Percentiles rank a stretch among this genome's conserved stretches.
phyloP scores from a whole-genome alignment of 1,140 invertebrate species.

The Lutraria rhynchaena region DNA sequence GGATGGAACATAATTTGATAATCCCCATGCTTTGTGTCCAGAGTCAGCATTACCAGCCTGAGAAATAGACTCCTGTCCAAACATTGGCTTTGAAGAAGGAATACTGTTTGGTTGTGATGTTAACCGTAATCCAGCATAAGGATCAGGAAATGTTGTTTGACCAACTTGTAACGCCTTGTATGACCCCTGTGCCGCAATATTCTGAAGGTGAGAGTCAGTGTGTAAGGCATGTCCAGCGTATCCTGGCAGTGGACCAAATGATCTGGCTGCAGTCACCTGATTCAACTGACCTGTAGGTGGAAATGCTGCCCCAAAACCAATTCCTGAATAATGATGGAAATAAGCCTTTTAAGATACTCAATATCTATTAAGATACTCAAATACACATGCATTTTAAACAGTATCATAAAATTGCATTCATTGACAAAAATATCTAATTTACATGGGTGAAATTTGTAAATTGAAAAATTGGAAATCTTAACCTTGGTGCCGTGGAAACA shows the following conservation, averaged over 20 bases:
- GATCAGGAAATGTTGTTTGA: constrained; percentile 59
- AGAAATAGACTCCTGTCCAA: constrained; percentile 33
- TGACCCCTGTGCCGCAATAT: constrained; percentile 60
- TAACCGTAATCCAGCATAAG: constrained; percentile 31
- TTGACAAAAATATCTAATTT: too few relatives aligned
- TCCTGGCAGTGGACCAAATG: constrained; percentile 66
- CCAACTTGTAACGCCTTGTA: constrained; percentile 67
- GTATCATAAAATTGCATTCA: too few relatives aligned
- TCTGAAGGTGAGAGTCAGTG: constrained; percentile 65
- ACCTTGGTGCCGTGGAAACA: too few relatives aligned
- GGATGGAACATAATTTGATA: constrained; percentile 67
- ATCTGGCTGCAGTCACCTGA: constrained; percentile 48
- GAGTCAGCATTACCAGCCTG: constrained; percentile 48
- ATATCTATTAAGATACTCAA: too few relatives aligned
- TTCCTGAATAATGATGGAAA: too few relatives aligned
- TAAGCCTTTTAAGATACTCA: too few relatives aligned
- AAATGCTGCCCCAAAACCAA: constrained; percentile 66
- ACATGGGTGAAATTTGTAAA: too few relatives aligned
- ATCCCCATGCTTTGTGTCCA: constrained; percentile 64
- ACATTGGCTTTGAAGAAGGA: constrained; percentile 38
- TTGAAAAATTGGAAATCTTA: too few relatives aligned
- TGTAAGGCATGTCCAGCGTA: constrained; percentile 67
- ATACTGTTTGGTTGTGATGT: constrained; percentile 41
- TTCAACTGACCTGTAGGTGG: constrained; percentile 45
- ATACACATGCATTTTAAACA: too few relatives aligned